Percentiles rank a stretch among this genome's conserved stretches.
These are phyloP conservation scores for Trichopria drosophilae DNA, from an alignment of 2,888 invertebrate genomes.

Conservation along the genomic window DNA sequence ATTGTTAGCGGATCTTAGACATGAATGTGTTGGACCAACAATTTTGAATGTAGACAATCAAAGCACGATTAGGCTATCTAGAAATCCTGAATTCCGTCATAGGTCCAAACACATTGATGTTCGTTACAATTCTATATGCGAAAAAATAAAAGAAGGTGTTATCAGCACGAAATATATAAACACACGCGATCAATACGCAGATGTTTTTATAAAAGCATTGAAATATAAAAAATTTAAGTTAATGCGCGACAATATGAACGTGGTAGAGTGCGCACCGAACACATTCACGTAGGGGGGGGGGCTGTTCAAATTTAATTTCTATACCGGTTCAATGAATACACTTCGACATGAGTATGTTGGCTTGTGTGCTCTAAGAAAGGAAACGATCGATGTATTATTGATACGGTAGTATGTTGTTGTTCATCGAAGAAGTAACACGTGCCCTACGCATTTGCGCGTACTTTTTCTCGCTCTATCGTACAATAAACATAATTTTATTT, in stretches of 20 bases:
- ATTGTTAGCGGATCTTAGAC: conserved; percentile 33
- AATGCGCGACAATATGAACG: background rate
- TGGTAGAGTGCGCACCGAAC: background rate
- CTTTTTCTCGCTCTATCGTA: no score
- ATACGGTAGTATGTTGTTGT: no score
- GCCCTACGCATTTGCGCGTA: no score
- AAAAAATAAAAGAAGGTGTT: conserved; percentile 22
- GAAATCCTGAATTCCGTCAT: conserved; percentile 40
- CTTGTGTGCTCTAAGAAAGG: conserved; percentile 22
- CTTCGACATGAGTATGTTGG: conserved; percentile 16
- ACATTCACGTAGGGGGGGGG: conserved; percentile 7
- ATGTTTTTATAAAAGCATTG: no score
- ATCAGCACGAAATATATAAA: no score
- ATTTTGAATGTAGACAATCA: no score
- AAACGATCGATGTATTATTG: no score
- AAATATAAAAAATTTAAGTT: background rate
- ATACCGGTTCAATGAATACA: no score
- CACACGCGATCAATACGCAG: no score
- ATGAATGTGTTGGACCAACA: conserved; percentile 24
- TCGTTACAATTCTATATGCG: conserved; percentile 33
- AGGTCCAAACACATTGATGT: conserved; percentile 40
- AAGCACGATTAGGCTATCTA: conserved; percentile 36
- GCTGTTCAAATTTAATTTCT: conserved; percentile 18
- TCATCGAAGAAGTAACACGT: no score
- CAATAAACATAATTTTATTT: no score